phyloP scores from a whole-genome alignment of 2,113 vertebrate species.

The Lichenostomus cassidix region DNA sequence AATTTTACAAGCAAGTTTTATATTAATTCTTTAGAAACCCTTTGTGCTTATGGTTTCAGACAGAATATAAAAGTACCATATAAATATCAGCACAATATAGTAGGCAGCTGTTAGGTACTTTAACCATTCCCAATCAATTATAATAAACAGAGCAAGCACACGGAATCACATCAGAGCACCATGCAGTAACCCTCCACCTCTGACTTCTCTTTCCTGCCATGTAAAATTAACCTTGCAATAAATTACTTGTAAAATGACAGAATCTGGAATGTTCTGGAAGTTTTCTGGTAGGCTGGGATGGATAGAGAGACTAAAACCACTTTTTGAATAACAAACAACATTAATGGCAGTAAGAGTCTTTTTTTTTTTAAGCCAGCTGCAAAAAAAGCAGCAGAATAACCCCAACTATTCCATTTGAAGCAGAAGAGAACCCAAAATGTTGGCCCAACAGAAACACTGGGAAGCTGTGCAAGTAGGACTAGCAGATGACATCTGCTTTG shows the following conservation, averaged over 20 bases:
- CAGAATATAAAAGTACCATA: conserved; percentile 64
- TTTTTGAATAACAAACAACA: not conserved
- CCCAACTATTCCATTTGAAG: not conserved
- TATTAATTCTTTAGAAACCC: conserved; percentile 69
- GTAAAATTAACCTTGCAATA: conserved; percentile 36
- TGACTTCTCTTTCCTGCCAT: conserved; percentile 29
- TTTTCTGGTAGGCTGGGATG: not conserved
- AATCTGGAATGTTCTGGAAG: not conserved
- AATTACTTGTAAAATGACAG: conserved; percentile 35
- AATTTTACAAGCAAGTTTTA: conserved; percentile 69
- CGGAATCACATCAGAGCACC: not conserved
- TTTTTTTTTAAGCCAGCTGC: not conserved
- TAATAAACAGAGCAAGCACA: conserved; percentile 47
- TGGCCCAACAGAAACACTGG: not conserved
- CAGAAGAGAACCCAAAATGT: conserved; percentile 13
- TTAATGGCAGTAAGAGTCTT: not conserved
- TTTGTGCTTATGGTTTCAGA: conserved; percentile 67
- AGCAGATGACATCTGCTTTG: not conserved
- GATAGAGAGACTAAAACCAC: not conserved
- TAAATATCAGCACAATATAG: conserved; percentile 63
- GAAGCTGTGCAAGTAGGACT: not conserved
- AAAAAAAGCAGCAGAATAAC: conserved; percentile 34
- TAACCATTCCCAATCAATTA: conserved; percentile 61
- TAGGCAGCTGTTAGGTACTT: conserved; percentile 52
- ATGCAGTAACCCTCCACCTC: conserved; percentile 3